These are phyloP conservation scores for Ganaspis sp. DNA, from an alignment of 1,140 invertebrate genomes.

Conservation along the genomic window DNA sequence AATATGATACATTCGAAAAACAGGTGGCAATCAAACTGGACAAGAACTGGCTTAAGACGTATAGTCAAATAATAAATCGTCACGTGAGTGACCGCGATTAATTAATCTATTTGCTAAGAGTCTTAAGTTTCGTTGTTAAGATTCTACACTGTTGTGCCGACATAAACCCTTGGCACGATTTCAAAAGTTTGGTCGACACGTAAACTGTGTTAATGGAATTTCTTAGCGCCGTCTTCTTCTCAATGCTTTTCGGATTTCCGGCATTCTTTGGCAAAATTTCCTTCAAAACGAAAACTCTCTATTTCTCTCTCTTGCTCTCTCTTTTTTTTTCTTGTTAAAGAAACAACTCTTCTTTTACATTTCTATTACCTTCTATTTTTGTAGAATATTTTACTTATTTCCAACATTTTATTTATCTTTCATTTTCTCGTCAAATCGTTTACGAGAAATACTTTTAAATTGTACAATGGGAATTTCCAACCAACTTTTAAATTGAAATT, in stretches of 20 bases:
- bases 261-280: neutral
- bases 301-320: too few relatives aligned
- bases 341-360: too few relatives aligned
- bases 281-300: neutral
- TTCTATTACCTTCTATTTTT: too few relatives aligned
- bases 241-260: neutral
- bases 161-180: slow-evolving; percentile 19
- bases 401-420: too few relatives aligned
- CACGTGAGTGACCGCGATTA: neutral
- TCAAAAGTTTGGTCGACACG: slow-evolving; percentile 8
- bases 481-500: too few relatives aligned
- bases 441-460: too few relatives aligned
- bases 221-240: neutral
- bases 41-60: slow-evolving; percentile 6
- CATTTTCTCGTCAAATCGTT: too few relatives aligned
- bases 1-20: slow-evolving; percentile 12
- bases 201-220: slow-evolving; percentile 15
- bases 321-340: too few relatives aligned
- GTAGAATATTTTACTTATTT: too few relatives aligned
- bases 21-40: neutral
- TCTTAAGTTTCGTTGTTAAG: slow-evolving; percentile 13
- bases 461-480: too few relatives aligned
- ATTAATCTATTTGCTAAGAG: neutral
- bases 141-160: neutral
- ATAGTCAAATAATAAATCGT: slow-evolving; percentile 20